Conservation (phyloP, 2,888 invertebrate species). For the Sphecodes monilicornis region DNA sequence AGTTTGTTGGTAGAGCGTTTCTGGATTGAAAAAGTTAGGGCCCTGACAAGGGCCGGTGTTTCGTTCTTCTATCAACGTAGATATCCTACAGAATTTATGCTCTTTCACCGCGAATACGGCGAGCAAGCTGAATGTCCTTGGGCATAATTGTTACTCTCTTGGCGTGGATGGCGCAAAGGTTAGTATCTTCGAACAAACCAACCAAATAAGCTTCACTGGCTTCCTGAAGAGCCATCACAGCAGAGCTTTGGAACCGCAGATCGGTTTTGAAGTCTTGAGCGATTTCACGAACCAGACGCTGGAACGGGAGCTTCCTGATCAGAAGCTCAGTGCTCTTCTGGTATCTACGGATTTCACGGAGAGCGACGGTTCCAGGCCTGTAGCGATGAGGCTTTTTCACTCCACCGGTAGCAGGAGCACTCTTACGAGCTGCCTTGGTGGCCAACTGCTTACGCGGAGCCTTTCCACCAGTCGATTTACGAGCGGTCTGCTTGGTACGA, state of each 20-base stretch:
- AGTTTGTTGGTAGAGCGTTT: not conserved
- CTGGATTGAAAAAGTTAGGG: constrained; percentile 14
- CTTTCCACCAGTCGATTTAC: constrained; percentile 98
- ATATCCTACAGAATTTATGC: constrained; percentile 4
- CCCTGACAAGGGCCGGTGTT: constrained; percentile 52
- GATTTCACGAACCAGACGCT: constrained; percentile 90
- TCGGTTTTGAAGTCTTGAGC: constrained; percentile 91
- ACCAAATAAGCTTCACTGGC: constrained; percentile 88
- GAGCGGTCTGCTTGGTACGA: constrained; percentile 98
- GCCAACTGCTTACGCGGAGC: constrained; percentile 97
- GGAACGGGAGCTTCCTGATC: constrained; percentile 90
- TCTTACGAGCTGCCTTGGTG: constrained; percentile 97
- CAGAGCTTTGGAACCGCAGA: constrained; percentile 89
- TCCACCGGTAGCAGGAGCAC: constrained; percentile 97
- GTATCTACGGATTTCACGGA: constrained; percentile 90
- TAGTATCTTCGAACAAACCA: constrained; percentile 91
- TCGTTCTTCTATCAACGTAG: not conserved
- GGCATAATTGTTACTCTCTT: constrained; percentile 89
- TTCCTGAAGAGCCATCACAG: constrained; percentile 89
- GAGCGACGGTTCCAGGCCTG: constrained; percentile 89
- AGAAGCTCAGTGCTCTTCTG: constrained; percentile 91
- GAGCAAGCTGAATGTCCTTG: constrained; percentile 87
- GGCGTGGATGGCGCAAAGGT: constrained; percentile 92
- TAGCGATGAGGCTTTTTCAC: constrained; percentile 95
- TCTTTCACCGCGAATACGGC: constrained; percentile 69